These are phyloP conservation scores for Pantelozetes paolii DNA, from an alignment of 2,888 invertebrate species.

Conservation along the genomic window DNA sequence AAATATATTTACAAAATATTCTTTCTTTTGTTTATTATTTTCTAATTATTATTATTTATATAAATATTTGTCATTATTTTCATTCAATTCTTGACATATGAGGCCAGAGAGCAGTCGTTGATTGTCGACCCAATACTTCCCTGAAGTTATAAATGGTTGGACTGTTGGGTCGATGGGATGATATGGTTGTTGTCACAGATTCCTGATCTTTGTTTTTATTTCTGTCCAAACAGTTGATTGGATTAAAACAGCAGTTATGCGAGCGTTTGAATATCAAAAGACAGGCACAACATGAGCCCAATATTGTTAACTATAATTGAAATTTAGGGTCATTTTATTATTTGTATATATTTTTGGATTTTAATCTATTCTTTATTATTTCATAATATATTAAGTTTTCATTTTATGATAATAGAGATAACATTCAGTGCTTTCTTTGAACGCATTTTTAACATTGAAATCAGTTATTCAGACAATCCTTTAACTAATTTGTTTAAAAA, in stretches of 20 bases:
- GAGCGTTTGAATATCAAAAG: constrained; percentile 38
- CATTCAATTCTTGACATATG: constrained; percentile 12
- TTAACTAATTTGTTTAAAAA: too few species aligned
- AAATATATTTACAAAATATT: background rate
- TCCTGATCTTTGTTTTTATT: background rate
- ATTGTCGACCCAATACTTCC: background rate
- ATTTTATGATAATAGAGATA: too few species aligned
- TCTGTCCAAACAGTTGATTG: background rate
- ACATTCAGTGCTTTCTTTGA: too few species aligned
- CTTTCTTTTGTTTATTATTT: too few species aligned
- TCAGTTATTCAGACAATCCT: too few species aligned
- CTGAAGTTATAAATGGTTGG: background rate
- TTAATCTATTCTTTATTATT: background rate
- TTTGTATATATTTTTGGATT: background rate
- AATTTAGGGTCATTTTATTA: background rate
- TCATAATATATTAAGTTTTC: background rate
- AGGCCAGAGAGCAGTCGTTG: background rate
- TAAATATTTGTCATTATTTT: background rate
- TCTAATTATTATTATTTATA: background rate
- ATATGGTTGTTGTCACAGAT: constrained; percentile 13
- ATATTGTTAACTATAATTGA: constrained; percentile 30
- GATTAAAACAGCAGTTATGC: background rate
- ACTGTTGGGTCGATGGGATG: background rate
- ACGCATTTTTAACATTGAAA: too few species aligned
- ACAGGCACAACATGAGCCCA: constrained; percentile 39